Percentiles rank a stretch among this genome's conserved stretches.
Conservation (phyloP, 2,113 vertebrate species). For the Paratilapia polleni region DNA sequence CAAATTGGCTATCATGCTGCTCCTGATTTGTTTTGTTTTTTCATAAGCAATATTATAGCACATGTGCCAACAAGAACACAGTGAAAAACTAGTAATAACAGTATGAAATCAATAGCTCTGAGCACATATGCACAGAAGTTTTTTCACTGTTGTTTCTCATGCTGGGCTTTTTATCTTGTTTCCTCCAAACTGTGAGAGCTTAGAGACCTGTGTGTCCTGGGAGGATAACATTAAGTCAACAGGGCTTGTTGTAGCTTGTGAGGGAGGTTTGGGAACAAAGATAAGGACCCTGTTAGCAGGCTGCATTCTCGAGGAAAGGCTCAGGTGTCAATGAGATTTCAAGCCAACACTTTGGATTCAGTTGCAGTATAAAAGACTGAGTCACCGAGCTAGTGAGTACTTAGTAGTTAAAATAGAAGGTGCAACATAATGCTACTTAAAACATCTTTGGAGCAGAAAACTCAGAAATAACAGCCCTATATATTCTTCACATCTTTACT, state of each 20-base stretch:
- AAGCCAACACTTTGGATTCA: slow-evolving; percentile 7
- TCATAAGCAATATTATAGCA: neutral
- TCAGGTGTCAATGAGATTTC: slow-evolving; percentile 52
- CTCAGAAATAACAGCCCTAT: neutral
- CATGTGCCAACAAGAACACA: neutral
- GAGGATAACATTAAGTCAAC: slow-evolving; percentile 50
- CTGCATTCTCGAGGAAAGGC: neutral
- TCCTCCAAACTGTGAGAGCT: slow-evolving; percentile 28
- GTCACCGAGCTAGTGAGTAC: neutral
- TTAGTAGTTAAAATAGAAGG: neutral
- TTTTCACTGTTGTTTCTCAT: neutral
- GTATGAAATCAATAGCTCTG: neutral
- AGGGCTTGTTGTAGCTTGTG: slow-evolving; percentile 25
- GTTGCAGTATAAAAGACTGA: neutral
- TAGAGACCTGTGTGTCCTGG: slow-evolving; percentile 29
- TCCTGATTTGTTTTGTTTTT: neutral
- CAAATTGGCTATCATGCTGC: neutral
- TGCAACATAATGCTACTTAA: neutral
- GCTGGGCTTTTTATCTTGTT: slow-evolving; percentile 25
- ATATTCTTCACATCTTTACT: neutral
- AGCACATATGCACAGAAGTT: neutral
- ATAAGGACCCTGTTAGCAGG: slow-evolving; percentile 43
- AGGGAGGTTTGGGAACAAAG: slow-evolving; percentile 40
- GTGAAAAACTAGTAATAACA: neutral
- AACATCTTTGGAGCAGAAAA: neutral